Base-by-base conservation (phyloP, 2,113 vertebrate genomes). In the Anolis sagrei region DNA sequence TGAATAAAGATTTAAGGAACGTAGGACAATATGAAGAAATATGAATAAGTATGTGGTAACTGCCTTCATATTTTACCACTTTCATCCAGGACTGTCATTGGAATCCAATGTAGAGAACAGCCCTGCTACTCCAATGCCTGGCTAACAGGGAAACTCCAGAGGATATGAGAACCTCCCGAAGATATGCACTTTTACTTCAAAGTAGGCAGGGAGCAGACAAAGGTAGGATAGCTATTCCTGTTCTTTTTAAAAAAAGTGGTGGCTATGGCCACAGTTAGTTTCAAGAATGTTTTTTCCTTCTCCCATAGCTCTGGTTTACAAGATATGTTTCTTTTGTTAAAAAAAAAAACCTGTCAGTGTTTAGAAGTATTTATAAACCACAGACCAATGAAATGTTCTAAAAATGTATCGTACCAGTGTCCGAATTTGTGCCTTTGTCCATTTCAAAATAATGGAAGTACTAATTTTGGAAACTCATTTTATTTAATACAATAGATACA, bases 231-330 rank as follows among this genome's bases (percentile, higher is more conserved):
- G 21, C 72, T 44, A 10, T 74, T 19, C 36, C 72, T 9, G 6
- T 9, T 2, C 2, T 9, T 1, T 23, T 64, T 8, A 21, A 2
- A 39, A 44, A 74, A 39, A 44, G 23, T 29, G 58, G 73, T 32
- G 49, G 58, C n/a, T 58, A 9, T 39, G 13, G 1, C 58, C 48
- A 54, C 4, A 70, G 25, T 54, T 6, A 7, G n/a, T 4, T 34
- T 79, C 66, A 36, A 44, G 9, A 10, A 27, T 58, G 58, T 27
- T 0, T 89, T 13, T 85, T 64, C n/a, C 2, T 70, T 91, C 81
- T 77, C 54, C 89, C 54, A 83, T 82, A 92, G 78, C 73, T 83
- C 13, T 89, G 86, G 75, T 82, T 89, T 91, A 87, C 14, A 86
- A 39, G 76, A 86, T n/a, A 34, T 78, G 88, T 88, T 86, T 61